Conservation (phyloP, 2,797 vertebrate genomes). For the Aphelocoma californica region DNA sequence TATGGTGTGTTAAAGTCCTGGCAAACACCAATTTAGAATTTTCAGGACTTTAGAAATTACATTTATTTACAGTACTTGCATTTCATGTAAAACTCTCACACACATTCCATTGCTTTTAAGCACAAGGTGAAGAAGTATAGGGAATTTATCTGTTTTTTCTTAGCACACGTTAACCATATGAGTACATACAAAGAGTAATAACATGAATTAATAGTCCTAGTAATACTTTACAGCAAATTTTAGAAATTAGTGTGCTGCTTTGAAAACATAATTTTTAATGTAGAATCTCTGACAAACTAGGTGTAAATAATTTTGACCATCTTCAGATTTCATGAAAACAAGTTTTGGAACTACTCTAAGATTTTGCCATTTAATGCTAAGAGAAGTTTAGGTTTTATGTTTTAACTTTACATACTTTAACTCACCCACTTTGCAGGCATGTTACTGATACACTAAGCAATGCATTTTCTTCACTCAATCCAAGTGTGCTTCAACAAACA, state of each 20-base stretch:
- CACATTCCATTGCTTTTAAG: background rate
- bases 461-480: background rate
- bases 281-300: background rate
- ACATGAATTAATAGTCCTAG: background rate
- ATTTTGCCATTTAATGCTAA: background rate
- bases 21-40: background rate
- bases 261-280: background rate
- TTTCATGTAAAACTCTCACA: background rate
- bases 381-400: background rate
- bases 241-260: background rate
- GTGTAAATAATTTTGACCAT: background rate
- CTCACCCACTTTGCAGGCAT: background rate
- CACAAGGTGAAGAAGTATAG: background rate
- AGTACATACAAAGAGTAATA: background rate
- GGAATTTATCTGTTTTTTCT: background rate
- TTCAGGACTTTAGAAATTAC: background rate
- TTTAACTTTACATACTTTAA: background rate
- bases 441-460: background rate
- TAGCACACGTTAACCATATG: background rate
- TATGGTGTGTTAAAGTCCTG: background rate
- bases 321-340: background rate
- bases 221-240: background rate
- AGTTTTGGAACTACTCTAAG: background rate
- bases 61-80: background rate
- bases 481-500: background rate